Percentiles rank a stretch among this genome's conserved stretches.
These are phyloP conservation scores for Podiceps cristatus DNA, from an alignment of 2,113 vertebrate genomes.

Conservation along the genomic window DNA sequence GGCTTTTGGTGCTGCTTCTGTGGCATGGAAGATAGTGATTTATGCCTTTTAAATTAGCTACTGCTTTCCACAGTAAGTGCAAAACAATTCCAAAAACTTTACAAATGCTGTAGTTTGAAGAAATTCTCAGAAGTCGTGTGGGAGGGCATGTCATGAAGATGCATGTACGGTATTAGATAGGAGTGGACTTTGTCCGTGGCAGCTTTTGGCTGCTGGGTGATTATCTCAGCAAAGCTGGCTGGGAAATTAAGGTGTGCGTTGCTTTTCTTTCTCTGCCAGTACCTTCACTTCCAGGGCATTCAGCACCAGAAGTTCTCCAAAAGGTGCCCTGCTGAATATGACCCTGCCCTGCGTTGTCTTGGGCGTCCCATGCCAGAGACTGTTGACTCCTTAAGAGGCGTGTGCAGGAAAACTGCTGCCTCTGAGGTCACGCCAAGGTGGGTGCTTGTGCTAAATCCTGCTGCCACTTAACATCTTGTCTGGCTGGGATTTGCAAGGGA, in stretches of 20 bases:
- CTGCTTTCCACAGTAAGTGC: not conserved
- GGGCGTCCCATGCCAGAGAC: not conserved
- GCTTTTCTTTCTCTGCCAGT: not conserved
- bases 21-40: not conserved
- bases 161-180: not conserved
- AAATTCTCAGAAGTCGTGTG: accelerated
- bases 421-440: too few species aligned
- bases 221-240: not conserved
- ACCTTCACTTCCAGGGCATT: not conserved
- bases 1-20: not conserved
- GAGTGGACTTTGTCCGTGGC: not conserved
- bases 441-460: not conserved
- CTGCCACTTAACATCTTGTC: not conserved
- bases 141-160: accelerated
- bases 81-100: not conserved
- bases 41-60: not conserved
- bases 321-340: accelerated
- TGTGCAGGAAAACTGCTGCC: accelerated
- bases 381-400: accelerated
- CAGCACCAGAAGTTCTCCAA: not conserved
- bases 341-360: not conserved
- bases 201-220: not conserved
- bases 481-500: not conserved
- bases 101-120: not conserved
- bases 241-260: not conserved